Percentiles rank a stretch among this genome's conserved stretches.
phyloP scores from a whole-genome alignment of 1,140 invertebrate species.

The Meloidogyne floridensis region DNA sequence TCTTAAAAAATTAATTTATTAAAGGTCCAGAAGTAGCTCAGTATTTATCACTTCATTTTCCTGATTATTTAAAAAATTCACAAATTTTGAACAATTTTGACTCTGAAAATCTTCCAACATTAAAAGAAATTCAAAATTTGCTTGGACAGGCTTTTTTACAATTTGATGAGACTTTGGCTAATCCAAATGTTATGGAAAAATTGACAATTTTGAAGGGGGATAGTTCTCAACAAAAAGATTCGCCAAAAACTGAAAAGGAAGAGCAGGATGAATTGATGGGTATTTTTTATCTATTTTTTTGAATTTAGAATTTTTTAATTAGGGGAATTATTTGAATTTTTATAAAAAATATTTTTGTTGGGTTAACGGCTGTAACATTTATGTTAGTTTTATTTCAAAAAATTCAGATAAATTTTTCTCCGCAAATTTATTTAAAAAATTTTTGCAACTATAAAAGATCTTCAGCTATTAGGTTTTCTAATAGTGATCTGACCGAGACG shows the following conservation, averaged over 20 bases:
- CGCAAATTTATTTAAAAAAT: too few species aligned
- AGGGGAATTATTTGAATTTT: not conserved
- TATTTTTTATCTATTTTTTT: not conserved
- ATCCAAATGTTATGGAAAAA: not conserved
- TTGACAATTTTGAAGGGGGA: not conserved
- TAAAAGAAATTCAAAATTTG: slow-evolving; percentile 12
- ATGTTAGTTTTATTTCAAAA: too few species aligned
- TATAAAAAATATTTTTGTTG: too few species aligned
- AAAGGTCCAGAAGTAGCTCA: slow-evolving; percentile 1
- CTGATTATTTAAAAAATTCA: slow-evolving; percentile 19
- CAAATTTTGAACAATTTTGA: not conserved
- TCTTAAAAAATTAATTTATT: not conserved
- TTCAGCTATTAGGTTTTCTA: too few species aligned
- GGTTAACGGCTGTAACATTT: too few species aligned
- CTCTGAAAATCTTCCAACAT: not conserved
- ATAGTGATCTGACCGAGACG: too few species aligned
- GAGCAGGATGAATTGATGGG: not conserved
- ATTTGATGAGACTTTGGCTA: slow-evolving; percentile 21
- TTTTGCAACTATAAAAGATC: too few species aligned
- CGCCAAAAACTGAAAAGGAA: not conserved
- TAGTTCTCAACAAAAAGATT: not conserved
- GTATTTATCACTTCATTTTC: slow-evolving; percentile 14
- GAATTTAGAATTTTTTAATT: not conserved
- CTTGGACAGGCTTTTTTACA: slow-evolving; percentile 1
- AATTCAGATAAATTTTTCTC: too few species aligned